These are phyloP conservation scores for Muscicapa adusta DNA, from an alignment of 2,113 vertebrate genomes.

Conservation along the genomic window DNA sequence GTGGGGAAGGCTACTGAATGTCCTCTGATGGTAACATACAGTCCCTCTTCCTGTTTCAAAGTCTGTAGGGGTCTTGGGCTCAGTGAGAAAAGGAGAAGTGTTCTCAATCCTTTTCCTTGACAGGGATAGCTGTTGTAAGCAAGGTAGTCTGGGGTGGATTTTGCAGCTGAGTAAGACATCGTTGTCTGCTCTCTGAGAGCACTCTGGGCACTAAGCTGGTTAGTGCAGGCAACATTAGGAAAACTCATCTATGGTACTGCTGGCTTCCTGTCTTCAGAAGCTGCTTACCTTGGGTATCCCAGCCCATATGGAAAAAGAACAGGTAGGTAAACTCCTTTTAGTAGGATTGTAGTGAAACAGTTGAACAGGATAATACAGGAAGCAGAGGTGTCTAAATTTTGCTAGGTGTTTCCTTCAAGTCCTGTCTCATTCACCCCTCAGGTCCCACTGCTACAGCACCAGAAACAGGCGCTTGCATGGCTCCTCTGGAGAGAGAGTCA, in stretches of 20 bases:
- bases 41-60: not conserved
- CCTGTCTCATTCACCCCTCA: not conserved
- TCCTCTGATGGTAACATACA: not conserved
- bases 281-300: not conserved
- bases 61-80: not conserved
- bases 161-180: not conserved
- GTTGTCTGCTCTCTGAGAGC: not conserved
- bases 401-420: not conserved
- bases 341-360: not conserved
- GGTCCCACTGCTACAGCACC: slow-evolving; percentile 84
- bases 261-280: not conserved
- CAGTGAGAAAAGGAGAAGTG: not conserved
- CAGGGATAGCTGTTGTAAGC: not conserved
- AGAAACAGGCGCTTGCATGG: slow-evolving; percentile 89
- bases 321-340: not conserved
- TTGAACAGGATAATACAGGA: not conserved
- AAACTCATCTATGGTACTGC: not conserved
- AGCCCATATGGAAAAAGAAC: not conserved
- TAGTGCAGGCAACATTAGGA: not conserved
- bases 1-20: not conserved
- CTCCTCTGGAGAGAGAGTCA: slow-evolving; percentile 92
- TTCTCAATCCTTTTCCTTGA: not conserved
- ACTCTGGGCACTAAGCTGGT: not conserved
- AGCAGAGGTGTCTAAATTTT: not conserved
- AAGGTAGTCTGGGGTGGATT: not conserved